These are phyloP conservation scores for Malaclemys terrapin DNA, from an alignment of 2,113 vertebrate genomes.

Conservation along the genomic window DNA sequence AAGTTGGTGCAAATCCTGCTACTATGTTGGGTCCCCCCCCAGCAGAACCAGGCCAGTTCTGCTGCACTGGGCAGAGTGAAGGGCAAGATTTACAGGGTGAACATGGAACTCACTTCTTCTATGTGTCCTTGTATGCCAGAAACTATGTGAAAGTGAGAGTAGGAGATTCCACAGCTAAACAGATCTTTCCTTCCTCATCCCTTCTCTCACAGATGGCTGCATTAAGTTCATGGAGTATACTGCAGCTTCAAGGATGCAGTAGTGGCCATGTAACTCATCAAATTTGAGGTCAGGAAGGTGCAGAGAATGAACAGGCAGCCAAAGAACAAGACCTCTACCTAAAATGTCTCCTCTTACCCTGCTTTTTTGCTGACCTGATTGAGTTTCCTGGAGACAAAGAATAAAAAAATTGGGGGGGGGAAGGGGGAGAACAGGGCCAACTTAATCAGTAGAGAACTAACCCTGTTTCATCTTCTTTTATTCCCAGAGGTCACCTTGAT, in stretches of 20 bases:
- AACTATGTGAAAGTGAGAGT: not conserved
- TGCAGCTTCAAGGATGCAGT: not conserved
- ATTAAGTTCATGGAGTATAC: not conserved
- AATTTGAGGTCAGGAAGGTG: not conserved
- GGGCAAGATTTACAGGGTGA: not conserved
- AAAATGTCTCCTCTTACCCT: not conserved
- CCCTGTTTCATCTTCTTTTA: not conserved
- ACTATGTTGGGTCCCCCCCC: no score
- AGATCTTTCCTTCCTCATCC: not conserved
- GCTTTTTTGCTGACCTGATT: not conserved
- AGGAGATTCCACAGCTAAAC: not conserved
- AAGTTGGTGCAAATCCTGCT: not conserved
- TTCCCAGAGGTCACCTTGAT: no score
- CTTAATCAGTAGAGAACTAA: not conserved
- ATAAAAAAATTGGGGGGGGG: not conserved
- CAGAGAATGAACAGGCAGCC: not conserved
- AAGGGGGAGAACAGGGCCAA: not conserved
- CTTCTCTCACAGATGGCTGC: not conserved
- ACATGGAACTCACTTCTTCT: not conserved
- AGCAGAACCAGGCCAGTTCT: not conserved
- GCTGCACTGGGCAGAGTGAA: no score
- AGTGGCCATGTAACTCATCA: not conserved
- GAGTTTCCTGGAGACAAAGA: not conserved
- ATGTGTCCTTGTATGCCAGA: not conserved
- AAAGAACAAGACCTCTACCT: not conserved